Conservation (phyloP, 2,113 vertebrate genomes). For the Toxotes chatareus region DNA sequence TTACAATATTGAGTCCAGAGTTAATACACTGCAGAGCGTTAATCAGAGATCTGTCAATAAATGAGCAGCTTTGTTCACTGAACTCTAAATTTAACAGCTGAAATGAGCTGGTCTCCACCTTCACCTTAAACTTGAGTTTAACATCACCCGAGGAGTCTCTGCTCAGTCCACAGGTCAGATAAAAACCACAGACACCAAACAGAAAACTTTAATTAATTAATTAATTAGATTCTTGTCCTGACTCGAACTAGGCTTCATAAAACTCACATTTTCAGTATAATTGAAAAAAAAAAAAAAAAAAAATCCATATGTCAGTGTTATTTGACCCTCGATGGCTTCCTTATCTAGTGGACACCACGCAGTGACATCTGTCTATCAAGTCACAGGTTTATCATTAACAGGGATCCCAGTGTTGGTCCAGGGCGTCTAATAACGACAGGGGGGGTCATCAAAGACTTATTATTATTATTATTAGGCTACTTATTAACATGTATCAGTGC, state of each 20-base stretch:
- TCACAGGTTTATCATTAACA: constrained; percentile 77
- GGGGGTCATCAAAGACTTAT: constrained; percentile 29
- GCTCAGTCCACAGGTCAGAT: neutral
- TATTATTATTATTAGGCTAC: constrained; percentile 72
- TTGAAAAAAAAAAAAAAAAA: too few species aligned
- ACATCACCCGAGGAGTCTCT: too few species aligned
- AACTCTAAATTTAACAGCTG: too few species aligned
- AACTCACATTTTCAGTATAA: neutral
- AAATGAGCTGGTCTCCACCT: too few species aligned
- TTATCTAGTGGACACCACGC: constrained; percentile 60
- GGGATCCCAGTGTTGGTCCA: constrained; percentile 53
- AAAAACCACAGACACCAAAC: neutral
- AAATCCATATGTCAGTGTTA: too few species aligned
- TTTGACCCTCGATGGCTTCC: constrained; percentile 50
- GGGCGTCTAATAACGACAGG: constrained; percentile 2
- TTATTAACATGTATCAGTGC: constrained; percentile 73
- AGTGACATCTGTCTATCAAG: constrained; percentile 79
- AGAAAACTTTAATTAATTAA: too few species aligned
- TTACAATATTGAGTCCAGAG: too few species aligned
- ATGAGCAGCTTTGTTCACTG: too few species aligned
- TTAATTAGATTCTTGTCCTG: neutral
- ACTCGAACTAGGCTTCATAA: neutral
- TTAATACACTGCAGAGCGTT: too few species aligned
- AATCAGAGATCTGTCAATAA: too few species aligned
- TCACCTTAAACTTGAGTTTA: too few species aligned